Evolutionary conservation across 23 tunicate genomes (phyloP), one percentile per base, ranked within the genome.

Genomic region (Aplidium turbinatum): DNA sequence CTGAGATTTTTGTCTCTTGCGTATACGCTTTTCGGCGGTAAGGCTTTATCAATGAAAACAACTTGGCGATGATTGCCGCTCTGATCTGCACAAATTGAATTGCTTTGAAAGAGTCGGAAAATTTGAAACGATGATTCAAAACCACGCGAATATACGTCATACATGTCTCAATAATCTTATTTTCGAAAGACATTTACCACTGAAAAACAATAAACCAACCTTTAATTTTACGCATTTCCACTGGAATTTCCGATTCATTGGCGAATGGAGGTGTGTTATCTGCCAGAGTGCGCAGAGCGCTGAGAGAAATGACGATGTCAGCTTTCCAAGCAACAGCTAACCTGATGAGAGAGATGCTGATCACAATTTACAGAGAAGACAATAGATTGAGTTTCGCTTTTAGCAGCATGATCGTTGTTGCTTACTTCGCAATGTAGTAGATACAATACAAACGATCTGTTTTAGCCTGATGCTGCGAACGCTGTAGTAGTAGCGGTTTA

Each of bases 201-300:
- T 42, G 16, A 9, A 16, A 42, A 42, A 42, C 16, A 9, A 42
- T 42, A 42, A 16, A 9, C 11, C 22, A 31, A 74, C 79, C 79
- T 55, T 74, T 51, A 4, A 74, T 22, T 60, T 40, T n/a, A n/a
- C 46, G 30, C 1, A 81, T 77, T 16, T 35, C 19, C 55, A 72
- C 40, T 18, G 87, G 87, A 63, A 81, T 58, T 81, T 81, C 87
- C 87, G 79, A 81, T 60, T 81, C 87, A 42, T 72, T 60, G 18
- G 25, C 5, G 47, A 54, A 81, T 7, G 87, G 79, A n/a, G 62
- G 47, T 3, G 58, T 5, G 33, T 81, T 81, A 31, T 81, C 57
- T 21, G 79, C 87, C 3, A 81, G 52, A 25, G 87, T 71, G 33
- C 58, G 58, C 47, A 81, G 18, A 32, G 87, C 78, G 28, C 72